Base-by-base conservation (phyloP, 2,113 vertebrate species). In the Perognathus longimembris region DNA sequence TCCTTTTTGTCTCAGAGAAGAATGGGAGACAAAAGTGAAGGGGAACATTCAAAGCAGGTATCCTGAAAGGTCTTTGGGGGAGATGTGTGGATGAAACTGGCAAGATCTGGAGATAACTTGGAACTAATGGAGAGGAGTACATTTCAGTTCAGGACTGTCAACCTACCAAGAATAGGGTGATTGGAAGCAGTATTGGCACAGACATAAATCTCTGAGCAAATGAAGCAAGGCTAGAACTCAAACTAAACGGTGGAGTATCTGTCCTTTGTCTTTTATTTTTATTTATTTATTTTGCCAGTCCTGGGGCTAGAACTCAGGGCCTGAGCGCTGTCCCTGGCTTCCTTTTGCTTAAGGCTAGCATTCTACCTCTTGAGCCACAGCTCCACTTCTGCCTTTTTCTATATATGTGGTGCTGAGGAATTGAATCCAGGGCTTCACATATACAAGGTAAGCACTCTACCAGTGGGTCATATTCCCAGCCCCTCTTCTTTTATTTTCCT, bases 161-260 rank as follows among this genome's bases (percentile, higher is more conserved):
- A 38, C 2, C 4, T 4, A 6, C 28, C 3, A 6, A 32, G 71
- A 26, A 32, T 36, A 30, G 1, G 32, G 70, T 26, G 7, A 34
- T 17, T 6, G 7, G 20, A 30, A n/a, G 8, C n/a, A 50, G 8
- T 74, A 36, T 6, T 8, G 10, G 20, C 20, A 45, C 26, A 38
- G 54, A 45, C 6, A 0, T 32, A 20, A 67, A 34, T 28, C 42
- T 42, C 2, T 54, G 61, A 22, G 77, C 34, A 69, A 82, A 6
- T 4, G 50, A 54, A 54, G 50, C 50, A 54, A 54, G 50, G 70
- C 67, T 22, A 17, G 40, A 54, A 32, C 26, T 67, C 67, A 71
- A 20, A 38, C 0, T 3, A 1, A 45, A 20, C 17, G 7, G 30
- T n/a, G 4, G 3, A 38, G 14, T 30, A 3, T 0, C 1, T 2